Evolutionary conservation across 2,113 vertebrate species (phyloP), one percentile per base, ranked within the genome.

Genomic region (Anolis sagrei): DNA sequence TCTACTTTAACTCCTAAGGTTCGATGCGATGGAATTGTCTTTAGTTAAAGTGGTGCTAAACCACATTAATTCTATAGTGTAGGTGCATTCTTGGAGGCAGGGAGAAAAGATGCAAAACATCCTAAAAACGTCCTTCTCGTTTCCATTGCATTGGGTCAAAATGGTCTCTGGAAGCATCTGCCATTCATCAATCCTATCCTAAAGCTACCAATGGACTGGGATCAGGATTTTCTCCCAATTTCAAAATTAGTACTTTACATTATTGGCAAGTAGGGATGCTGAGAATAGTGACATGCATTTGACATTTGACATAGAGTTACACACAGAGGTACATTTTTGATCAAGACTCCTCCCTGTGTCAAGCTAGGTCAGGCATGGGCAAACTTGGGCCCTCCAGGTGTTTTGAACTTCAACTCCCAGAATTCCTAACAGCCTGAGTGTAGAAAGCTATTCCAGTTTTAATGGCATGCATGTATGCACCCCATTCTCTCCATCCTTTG

Each of bases 401-500:
- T n/a, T n/a, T n/a, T n/a, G n/a, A n/a, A n/a, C n/a, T n/a, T n/a
- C n/a, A n/a, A n/a, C n/a, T n/a, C n/a, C n/a, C n/a, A n/a, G n/a
- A n/a, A n/a, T n/a, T n/a, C n/a, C n/a, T n/a, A n/a, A n/a, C n/a
- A n/a, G n/a, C n/a, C n/a, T n/a, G n/a, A n/a, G n/a, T n/a, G n/a
- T n/a, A n/a, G n/a, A n/a, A n/a, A n/a, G 39, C 39, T 44, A 44
- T 27, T 51, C 25, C 44, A 54, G 48, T n/a, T 51, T 32, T 6
- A 34, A 23, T 2, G 51, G 8, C 7, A 16, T 10, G 6, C 32
- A 2, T 48, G 19, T n/a, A 48, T 13, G 2, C 8, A 23, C 18
- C 66, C 19, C 1, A 1, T 0, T 6, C 3, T 61, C 34, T n/a
- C 34, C 29, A 2, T 34, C 7, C 6, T 18, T 1, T 4, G 2